Evolutionary conservation across 2,113 vertebrate genomes (phyloP).

Genomic region (Pica pica): DNA sequence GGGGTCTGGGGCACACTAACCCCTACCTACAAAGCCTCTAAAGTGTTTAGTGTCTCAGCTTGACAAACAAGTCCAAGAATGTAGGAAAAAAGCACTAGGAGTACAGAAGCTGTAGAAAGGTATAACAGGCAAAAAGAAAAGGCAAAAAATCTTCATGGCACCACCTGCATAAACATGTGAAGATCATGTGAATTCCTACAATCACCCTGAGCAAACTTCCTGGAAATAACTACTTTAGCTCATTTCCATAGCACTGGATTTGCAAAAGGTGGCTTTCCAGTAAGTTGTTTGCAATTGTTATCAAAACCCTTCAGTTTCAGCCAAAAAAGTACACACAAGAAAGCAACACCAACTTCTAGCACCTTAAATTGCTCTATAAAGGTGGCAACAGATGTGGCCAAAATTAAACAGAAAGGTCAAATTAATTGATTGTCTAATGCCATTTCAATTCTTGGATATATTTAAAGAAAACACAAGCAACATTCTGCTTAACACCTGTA

Average conservation of each 20-base stretch:
- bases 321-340: rapidly evolving
- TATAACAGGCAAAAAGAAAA: too few species aligned
- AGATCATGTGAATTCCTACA: not conserved
- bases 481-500: not conserved
- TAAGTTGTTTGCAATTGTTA: not conserved
- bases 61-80: too few species aligned
- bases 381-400: not conserved
- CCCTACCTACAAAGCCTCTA: too few species aligned
- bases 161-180: not conserved
- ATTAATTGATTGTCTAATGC: not conserved
- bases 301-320: not conserved
- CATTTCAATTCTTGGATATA: not conserved
- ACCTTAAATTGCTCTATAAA: not conserved
- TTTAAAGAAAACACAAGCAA: not conserved
- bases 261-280: not conserved
- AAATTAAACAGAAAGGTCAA: not conserved
- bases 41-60: too few species aligned
- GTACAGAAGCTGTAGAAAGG: too few species aligned
- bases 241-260: not conserved
- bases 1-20: too few species aligned
- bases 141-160: too few species aligned
- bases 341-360: not conserved
- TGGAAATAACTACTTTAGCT: not conserved
- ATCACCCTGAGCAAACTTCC: not conserved
- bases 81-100: too few species aligned